Base-by-base conservation (phyloP, 2,113 vertebrate genomes). In the Ptychochromis oligacanthus region DNA sequence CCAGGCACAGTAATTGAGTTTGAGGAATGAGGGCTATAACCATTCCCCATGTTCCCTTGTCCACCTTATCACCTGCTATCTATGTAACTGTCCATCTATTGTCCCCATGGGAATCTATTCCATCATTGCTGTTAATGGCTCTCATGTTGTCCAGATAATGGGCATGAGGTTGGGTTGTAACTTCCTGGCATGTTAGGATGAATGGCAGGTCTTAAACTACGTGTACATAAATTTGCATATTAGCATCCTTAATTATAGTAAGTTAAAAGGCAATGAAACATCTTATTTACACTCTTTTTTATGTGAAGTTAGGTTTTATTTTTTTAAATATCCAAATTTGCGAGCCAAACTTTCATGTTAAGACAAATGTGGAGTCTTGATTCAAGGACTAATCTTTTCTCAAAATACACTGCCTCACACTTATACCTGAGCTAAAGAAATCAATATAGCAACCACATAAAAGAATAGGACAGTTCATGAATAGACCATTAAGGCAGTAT, bases 31-130 rank as follows among this genome's bases (percentile, higher is more conserved):
- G 72, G 43, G 83, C 89, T 86, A 90, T 92, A 91, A 91, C 83
- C 80, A 79, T 90, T 91, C 80, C 67, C 65, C 87, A 82, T 94
- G 93, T 91, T 89, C 78, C 36, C 86, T 84, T 88, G 91, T 90
- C 88, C 89, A 89, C 90, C 90, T 91, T 87, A 93, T 91, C 91
- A 89, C 88, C 89, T 92, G 87, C 86, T 87, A 89, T 91, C 87
- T 84, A 86, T 91, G 92, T 91, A 93, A 90, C 91, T 90, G 90
- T 92, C 90, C 89, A 74, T 90, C 91, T 75, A 72, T 81, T 70
- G 67, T 86, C 77, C 93, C 81, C 82, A 61, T 77, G 93, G 89
- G 91, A 94, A 90, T 90, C 82, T 75, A 80, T 90, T 90, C 88
- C 80, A 93, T 94, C 93, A 91, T 88, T 79, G 84, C 88, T 77